Base-by-base conservation (phyloP, 2,113 vertebrate species). In the Pogonocichla stellata region DNA sequence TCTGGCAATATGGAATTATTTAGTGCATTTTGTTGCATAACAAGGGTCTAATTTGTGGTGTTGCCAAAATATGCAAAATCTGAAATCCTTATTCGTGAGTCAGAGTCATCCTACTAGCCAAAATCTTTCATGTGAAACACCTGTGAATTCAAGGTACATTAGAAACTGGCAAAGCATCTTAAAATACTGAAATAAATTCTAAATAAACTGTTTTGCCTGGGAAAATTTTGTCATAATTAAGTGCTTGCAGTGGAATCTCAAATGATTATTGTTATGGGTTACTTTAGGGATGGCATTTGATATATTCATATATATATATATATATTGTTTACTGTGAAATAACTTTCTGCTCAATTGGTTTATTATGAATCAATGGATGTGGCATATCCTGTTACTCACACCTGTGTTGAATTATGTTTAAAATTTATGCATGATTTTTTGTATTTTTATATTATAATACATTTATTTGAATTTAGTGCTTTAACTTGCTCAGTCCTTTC, bases 11-110 rank as follows among this genome's bases (percentile, higher is more conserved):
- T 53, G 34, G 29, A 91, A 57, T 71, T 60, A 80, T 90, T 87
- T 82, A 85, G 7, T 70, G 8, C 40, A 47, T 31, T 70, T 81
- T 51, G 10, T 38, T 80, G 11, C 14, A 43, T 48, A 67, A 64
- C 14, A 91, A 82, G 38, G 43, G 22, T 94, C 10, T 92, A 77
- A 58, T 60, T 96, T 94, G 95, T 92, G 80, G 31, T 77, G 26
- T 75, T 91, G 34, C 34, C 65, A 96, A 95, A 93, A 87, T 62
- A 53, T 18, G 34, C 7, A 17, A 87, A 88, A 62, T 85, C 24
- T 81, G 86, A 73, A 75, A 65, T 72, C 42, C 64, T 79, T 85
- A 72, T 23, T 62, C 58, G 17, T 54, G n/a, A 81, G 56, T 72
- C n/a, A 90, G 31, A 71, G 64, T 86, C 60, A 65, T 88, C 29